Evolutionary conservation across 2,888 invertebrate species (phyloP).

Genomic region (Cheilosia scutellata): DNA sequence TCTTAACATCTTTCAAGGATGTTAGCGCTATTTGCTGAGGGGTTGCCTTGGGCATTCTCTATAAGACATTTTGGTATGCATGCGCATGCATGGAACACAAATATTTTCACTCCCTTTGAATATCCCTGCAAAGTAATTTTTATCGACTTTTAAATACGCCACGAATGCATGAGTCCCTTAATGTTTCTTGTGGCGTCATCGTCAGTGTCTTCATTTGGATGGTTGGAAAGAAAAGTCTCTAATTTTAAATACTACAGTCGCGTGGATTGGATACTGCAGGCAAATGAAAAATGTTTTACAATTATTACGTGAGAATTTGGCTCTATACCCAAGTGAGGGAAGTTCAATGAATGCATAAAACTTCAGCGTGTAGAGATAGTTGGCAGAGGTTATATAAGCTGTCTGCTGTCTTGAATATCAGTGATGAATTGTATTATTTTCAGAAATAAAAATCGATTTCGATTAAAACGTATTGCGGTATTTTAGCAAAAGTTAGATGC

Average conservation of each 20-base stretch:
- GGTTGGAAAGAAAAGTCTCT: conserved; percentile 26
- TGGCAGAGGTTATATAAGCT: background rate
- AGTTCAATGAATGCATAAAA: conserved; percentile 61
- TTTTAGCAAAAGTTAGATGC: background rate
- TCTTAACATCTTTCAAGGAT: conserved; percentile 55
- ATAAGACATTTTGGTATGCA: conserved; percentile 36
- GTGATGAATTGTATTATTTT: background rate
- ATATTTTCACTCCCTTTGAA: conserved; percentile 22
- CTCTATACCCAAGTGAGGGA: background rate
- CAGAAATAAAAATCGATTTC: background rate
- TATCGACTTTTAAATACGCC: background rate
- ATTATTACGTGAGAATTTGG: conserved; percentile 22
- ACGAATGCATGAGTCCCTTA: conserved; percentile 16
- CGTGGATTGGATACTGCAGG: conserved; percentile 53
- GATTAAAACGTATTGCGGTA: background rate
- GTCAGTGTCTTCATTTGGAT: background rate
- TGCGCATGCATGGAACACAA: conserved; percentile 23
- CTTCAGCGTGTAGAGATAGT: background rate
- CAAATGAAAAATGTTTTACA: conserved; percentile 19
- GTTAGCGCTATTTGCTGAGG: conserved; percentile 37
- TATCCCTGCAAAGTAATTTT: conserved; percentile 7
- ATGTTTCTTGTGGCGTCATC: conserved; percentile 6
- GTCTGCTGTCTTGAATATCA: background rate
- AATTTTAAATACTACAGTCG: conserved; percentile 58
- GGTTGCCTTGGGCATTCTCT: conserved; percentile 24